Percentiles rank a stretch among this genome's conserved stretches.
These are phyloP conservation scores for Oophaga pumilio DNA, from an alignment of 2,113 vertebrate species.

Conservation along the genomic window DNA sequence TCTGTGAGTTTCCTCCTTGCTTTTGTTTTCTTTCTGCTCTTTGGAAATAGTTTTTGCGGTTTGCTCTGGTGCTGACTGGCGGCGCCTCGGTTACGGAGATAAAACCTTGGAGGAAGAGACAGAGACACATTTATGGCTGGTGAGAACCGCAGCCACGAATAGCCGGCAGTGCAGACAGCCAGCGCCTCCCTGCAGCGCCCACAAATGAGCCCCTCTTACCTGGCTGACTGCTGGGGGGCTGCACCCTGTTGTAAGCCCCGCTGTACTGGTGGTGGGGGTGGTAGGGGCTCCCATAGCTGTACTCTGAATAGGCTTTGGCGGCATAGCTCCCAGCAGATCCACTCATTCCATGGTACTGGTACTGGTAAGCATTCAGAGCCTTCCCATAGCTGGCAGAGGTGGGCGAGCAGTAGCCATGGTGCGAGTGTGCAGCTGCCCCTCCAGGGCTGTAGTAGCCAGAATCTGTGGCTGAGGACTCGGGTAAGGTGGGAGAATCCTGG, in stretches of 20 bases:
- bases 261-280: constrained; percentile 86
- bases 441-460: constrained; percentile 97
- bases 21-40: constrained; percentile 33
- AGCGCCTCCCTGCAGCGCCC: constrained; percentile 5
- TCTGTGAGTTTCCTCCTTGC: neutral
- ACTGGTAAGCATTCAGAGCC: constrained; percentile 92
- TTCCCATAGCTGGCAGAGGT: constrained; percentile 92
- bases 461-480: constrained; percentile 96
- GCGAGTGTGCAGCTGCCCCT: constrained; percentile 67
- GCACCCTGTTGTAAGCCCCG: constrained; percentile 90
- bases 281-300: constrained; percentile 88
- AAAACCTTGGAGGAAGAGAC: constrained; percentile 47
- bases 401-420: constrained; percentile 96
- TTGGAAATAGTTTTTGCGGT: constrained; percentile 41
- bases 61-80: constrained; percentile 52
- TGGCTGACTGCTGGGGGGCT: constrained; percentile 86
- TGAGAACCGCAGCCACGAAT: constrained; percentile 49
- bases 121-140: constrained; percentile 38
- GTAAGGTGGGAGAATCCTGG: constrained; percentile 98
- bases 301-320: constrained; percentile 91
- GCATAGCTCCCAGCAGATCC: constrained; percentile 88
- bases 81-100: constrained; percentile 48
- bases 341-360: constrained; percentile 91
- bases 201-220: constrained; percentile 70
- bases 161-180: constrained; percentile 52